phyloP scores from a whole-genome alignment of 2,797 vertebrate species.

The Holocentrus rufus region DNA sequence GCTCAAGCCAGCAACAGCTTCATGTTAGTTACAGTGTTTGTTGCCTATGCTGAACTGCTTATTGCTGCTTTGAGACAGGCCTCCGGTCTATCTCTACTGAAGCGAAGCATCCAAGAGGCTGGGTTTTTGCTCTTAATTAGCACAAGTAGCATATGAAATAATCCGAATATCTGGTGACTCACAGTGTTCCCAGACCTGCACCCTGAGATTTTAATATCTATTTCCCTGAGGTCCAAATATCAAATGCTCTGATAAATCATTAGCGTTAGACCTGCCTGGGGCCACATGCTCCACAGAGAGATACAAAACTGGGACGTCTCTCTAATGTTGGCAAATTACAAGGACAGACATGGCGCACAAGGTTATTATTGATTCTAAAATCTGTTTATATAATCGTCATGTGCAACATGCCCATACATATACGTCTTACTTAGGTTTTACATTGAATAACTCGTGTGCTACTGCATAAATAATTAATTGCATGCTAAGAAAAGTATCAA shows the following conservation, averaged over 20 bases:
- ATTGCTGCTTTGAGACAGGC: conserved; percentile 35
- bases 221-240: conserved; percentile 60
- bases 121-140: conserved; percentile 30
- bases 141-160: conserved; percentile 14
- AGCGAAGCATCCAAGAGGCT: background rate
- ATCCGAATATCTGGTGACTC: conserved; percentile 45
- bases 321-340: conserved; percentile 18
- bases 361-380: conserved; percentile 1
- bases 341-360: conserved; percentile 14
- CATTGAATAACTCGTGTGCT: conserved; percentile 30
- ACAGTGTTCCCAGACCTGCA: conserved; percentile 60
- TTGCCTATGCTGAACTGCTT: conserved; percentile 43
- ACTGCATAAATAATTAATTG: conserved; percentile 56
- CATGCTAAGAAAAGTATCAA: conserved; percentile 52
- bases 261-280: conserved; percentile 24
- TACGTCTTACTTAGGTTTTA: conserved; percentile 19
- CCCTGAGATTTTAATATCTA: conserved; percentile 62
- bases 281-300: conserved; percentile 25
- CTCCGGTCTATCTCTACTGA: background rate
- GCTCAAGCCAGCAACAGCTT: conserved; percentile 43
- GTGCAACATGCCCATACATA: conserved; percentile 53
- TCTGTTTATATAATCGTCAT: conserved; percentile 15
- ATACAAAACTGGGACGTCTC: background rate
- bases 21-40: conserved; percentile 37
- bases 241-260: conserved; percentile 32